phyloP scores from a whole-genome alignment of 2,113 vertebrate genomes.

The Picathartes gymnocephalus region DNA sequence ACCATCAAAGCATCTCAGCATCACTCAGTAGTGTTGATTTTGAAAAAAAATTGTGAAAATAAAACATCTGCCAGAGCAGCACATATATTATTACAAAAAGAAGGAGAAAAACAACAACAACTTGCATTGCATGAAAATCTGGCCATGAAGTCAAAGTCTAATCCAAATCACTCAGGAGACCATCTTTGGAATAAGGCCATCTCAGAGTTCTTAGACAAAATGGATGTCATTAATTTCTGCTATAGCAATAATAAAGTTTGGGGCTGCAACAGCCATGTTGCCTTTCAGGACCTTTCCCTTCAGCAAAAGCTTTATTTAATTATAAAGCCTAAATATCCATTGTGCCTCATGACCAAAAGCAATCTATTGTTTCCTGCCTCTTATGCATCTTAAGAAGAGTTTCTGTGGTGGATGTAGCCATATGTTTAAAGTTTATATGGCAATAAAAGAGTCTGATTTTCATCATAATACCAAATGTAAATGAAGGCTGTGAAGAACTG shows the following conservation, averaged over 20 bases:
- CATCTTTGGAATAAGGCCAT: conserved; percentile 48
- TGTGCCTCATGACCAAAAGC: neutral
- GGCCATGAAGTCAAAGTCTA: conserved; percentile 38
- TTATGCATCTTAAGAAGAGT: neutral
- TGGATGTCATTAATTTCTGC: neutral
- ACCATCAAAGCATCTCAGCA: conserved; percentile 34
- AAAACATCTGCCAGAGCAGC: conserved; percentile 60
- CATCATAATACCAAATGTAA: neutral
- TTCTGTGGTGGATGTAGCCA: neutral
- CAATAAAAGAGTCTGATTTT: neutral
- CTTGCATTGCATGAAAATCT: conserved; percentile 48
- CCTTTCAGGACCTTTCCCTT: neutral
- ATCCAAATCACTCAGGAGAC: conserved; percentile 48
- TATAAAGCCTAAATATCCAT: neutral
- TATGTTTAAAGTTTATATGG: neutral
- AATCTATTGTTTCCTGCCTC: neutral
- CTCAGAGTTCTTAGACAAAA: conserved; percentile 22
- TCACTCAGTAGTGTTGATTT: conserved; percentile 54
- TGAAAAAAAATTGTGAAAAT: conserved; percentile 49
- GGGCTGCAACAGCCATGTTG: neutral
- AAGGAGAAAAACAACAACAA: conserved; percentile 13
- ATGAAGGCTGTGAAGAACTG: neutral
- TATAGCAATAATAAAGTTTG: neutral
- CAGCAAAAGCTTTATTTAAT: neutral
- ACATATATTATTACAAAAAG: conserved; percentile 46